These are phyloP conservation scores for Euleptes europaea DNA, from an alignment of 2,113 vertebrate genomes.

Conservation along the genomic window DNA sequence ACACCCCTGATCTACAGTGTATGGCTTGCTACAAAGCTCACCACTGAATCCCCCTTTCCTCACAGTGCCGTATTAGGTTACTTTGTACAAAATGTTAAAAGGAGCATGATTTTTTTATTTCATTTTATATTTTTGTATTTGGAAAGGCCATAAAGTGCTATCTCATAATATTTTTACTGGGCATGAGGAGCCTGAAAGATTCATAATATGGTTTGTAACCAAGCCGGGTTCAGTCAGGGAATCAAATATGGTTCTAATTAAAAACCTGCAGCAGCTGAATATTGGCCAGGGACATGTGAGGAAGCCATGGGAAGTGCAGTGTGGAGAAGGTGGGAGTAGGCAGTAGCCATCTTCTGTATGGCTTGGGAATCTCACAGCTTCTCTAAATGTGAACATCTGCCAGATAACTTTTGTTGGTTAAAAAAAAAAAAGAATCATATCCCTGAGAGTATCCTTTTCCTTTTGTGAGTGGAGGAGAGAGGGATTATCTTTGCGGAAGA, in stretches of 20 bases:
- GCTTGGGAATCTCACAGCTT: constrained; percentile 19
- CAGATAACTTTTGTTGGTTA: constrained; percentile 36
- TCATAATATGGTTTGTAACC: constrained; percentile 36
- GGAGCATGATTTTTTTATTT: constrained; percentile 19
- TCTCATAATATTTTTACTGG: constrained; percentile 62
- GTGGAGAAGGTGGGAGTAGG: constrained; percentile 11
- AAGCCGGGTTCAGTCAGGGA: constrained; percentile 43
- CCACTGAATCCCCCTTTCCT: no score
- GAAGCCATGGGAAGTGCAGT: neutral
- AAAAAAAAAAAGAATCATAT: constrained; percentile 2
- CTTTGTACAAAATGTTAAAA: constrained; percentile 42
- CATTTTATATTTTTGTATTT: constrained; percentile 12
- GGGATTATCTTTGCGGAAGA: neutral
- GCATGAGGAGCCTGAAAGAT: constrained; percentile 41
- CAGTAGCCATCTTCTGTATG: constrained; percentile 29
- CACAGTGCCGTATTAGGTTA: neutral
- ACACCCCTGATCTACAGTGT: no score
- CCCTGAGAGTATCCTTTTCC: neutral
- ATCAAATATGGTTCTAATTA: constrained; percentile 63
- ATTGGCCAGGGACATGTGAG: constrained; percentile 16
- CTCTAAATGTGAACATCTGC: neutral
- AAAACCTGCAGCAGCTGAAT: constrained; percentile 40
- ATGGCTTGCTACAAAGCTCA: no score
- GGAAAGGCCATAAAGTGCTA: constrained; percentile 51
- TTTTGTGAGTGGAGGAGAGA: neutral